These are phyloP conservation scores for Tetraodon nigroviridis DNA, from an alignment of 2,113 vertebrate genomes.

Conservation along the genomic window DNA sequence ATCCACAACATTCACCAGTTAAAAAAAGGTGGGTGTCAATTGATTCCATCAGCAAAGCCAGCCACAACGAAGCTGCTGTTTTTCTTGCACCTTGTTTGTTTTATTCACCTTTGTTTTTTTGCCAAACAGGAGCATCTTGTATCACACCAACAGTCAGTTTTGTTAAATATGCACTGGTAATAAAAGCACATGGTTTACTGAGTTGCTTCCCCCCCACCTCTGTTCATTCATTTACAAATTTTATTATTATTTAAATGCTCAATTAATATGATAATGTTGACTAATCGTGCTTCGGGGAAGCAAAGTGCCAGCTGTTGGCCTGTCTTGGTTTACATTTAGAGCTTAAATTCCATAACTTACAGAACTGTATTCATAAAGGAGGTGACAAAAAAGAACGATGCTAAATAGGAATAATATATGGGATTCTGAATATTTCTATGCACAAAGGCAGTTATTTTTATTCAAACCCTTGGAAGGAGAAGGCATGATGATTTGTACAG, in stretches of 20 bases:
- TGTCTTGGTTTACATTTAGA: too few species aligned
- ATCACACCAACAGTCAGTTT: slow-evolving; percentile 40
- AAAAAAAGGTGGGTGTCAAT: background rate
- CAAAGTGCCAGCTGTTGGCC: background rate
- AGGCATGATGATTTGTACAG: background rate
- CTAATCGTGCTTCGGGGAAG: background rate
- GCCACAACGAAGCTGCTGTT: slow-evolving; percentile 21
- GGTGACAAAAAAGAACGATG: background rate
- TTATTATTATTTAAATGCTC: background rate
- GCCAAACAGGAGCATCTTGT: slow-evolving; percentile 39
- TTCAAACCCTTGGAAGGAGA: background rate
- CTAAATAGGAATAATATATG: background rate
- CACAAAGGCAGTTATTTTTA: background rate
- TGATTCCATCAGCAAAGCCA: background rate
- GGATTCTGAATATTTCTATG: background rate
- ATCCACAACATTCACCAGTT: background rate
- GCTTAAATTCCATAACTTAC: too few species aligned
- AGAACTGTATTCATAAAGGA: too few species aligned
- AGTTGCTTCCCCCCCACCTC: background rate
- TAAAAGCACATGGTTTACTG: slow-evolving; percentile 80
- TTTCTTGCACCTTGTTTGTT: slow-evolving; percentile 20
- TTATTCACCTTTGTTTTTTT: slow-evolving; percentile 39
- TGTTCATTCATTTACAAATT: background rate
- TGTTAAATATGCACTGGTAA: slow-evolving; percentile 77
- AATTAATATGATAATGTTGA: background rate